A percentile compares a stretch with the other conserved stretches of the same genome.
Evolutionary conservation across 2,888 invertebrate species (phyloP).

Genomic region (Ceramica pisi): DNA sequence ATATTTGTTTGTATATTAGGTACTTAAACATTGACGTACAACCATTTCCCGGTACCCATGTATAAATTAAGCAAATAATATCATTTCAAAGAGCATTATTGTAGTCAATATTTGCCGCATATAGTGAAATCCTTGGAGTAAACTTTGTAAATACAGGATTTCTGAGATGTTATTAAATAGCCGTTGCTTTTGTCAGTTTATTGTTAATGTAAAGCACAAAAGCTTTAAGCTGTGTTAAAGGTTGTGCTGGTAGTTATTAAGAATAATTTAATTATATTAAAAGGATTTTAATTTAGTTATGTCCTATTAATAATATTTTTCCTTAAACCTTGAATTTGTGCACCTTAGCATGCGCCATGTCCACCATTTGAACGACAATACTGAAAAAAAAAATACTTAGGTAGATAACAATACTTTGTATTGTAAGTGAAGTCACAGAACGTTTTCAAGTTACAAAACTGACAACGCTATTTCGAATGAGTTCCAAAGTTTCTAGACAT

Average conservation of each 20-base stretch:
- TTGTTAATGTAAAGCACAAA: slow-evolving; percentile 22
- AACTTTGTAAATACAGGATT: slow-evolving; percentile 58
- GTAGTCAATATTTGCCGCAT: slow-evolving; percentile 55
- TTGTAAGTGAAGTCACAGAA: no score
- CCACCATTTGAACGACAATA: no score
- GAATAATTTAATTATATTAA: slow-evolving; percentile 4
- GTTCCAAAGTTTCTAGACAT: no score
- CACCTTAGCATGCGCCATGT: not conserved
- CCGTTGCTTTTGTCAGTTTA: not conserved
- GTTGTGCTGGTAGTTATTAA: not conserved
- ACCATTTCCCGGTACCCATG: slow-evolving; percentile 27
- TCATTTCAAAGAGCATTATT: slow-evolving; percentile 50
- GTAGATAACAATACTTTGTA: not conserved
- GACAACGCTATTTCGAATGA: not conserved
- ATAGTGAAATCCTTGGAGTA: slow-evolving; percentile 58
- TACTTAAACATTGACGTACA: slow-evolving; percentile 25
- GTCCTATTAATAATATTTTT: not conserved
- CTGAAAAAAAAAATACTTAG: not conserved
- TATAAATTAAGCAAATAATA: slow-evolving; percentile 49
- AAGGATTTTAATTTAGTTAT: not conserved
- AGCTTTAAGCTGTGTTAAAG: not conserved
- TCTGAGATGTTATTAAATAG: slow-evolving; percentile 29
- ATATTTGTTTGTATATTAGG: not conserved
- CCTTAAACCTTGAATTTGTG: slow-evolving; percentile 1
- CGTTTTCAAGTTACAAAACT: not conserved